Conservation (phyloP, 1,140 invertebrate genomes). For the Cephus cinctus region DNA sequence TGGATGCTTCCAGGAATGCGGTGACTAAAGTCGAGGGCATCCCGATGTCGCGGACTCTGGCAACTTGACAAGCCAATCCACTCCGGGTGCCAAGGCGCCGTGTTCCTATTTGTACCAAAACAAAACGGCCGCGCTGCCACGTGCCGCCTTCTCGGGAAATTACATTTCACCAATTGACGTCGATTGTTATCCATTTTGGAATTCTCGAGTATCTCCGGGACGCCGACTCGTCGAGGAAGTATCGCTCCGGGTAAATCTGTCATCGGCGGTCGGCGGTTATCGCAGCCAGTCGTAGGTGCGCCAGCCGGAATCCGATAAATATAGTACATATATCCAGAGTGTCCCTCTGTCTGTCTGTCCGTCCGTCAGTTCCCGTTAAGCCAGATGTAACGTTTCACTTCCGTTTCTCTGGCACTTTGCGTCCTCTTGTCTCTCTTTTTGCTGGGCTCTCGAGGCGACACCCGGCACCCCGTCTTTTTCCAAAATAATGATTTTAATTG, state of each 20-base stretch:
- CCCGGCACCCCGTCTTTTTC: neutral
- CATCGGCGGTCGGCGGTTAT: conserved; percentile 33
- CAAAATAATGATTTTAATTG: conserved; percentile 26
- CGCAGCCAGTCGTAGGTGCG: conserved; percentile 26
- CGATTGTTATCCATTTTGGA: no score
- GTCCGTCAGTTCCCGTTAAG: conserved; percentile 25
- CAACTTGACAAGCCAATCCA: conserved; percentile 50
- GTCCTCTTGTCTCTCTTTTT: conserved; percentile 1
- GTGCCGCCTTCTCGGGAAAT: conserved; percentile 20
- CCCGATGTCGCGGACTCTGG: conserved; percentile 36
- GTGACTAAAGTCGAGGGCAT: conserved; percentile 42
- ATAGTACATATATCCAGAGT: conserved; percentile 31
- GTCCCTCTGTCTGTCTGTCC: no score
- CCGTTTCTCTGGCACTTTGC: conserved; percentile 23
- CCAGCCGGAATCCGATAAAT: conserved; percentile 32
- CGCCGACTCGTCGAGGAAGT: no score
- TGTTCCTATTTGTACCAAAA: conserved; percentile 52
- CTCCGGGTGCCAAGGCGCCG: conserved; percentile 44
- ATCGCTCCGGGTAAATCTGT: conserved; percentile 43
- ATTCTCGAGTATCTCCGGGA: no score
- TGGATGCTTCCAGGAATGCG: conserved; percentile 41
- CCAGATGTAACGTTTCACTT: conserved; percentile 47
- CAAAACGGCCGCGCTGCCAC: conserved; percentile 39
- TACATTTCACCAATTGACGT: neutral
- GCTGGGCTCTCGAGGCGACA: neutral